phyloP scores from a whole-genome alignment of 2,797 vertebrate species.

The Pangasius sanitwongsei region DNA sequence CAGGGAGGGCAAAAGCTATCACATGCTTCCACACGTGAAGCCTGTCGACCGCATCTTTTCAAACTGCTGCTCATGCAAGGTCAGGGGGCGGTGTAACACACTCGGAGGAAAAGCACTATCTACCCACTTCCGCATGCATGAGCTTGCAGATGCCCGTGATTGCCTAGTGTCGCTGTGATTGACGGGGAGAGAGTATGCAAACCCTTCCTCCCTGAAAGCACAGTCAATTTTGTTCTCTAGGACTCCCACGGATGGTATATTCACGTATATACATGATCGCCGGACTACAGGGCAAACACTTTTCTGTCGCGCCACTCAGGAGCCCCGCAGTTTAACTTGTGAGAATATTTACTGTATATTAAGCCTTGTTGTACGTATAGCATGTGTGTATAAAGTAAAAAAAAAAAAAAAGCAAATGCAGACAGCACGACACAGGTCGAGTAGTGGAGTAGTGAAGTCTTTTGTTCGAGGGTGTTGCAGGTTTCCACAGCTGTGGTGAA shows the following conservation, averaged over 20 bases:
- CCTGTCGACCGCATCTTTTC: too few relatives aligned
- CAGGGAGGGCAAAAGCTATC: not conserved
- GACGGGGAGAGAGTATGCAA: not conserved
- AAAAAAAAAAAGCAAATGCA: not conserved
- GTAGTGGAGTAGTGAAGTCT: not conserved
- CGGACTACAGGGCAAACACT: not conserved
- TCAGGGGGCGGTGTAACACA: not conserved
- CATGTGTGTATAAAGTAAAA: not conserved
- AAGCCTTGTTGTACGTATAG: not conserved
- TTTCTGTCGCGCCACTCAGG: not conserved
- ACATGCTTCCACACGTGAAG: not conserved
- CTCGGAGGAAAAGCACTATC: not conserved
- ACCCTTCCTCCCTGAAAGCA: not conserved
- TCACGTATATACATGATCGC: not conserved
- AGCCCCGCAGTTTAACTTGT: not conserved
- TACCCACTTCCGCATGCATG: not conserved
- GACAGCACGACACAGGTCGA: not conserved
- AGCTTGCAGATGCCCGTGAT: not conserved
- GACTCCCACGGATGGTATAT: not conserved
- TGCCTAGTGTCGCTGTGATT: not conserved
- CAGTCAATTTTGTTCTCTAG: not conserved
- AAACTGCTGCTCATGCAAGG: not conserved
- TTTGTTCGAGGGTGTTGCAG: not conserved
- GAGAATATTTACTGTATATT: not conserved
- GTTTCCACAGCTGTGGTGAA: constrained; percentile 5